Evolutionary conservation across 2,113 vertebrate species (phyloP).

Genomic region (Accipiter virgatus): DNA sequence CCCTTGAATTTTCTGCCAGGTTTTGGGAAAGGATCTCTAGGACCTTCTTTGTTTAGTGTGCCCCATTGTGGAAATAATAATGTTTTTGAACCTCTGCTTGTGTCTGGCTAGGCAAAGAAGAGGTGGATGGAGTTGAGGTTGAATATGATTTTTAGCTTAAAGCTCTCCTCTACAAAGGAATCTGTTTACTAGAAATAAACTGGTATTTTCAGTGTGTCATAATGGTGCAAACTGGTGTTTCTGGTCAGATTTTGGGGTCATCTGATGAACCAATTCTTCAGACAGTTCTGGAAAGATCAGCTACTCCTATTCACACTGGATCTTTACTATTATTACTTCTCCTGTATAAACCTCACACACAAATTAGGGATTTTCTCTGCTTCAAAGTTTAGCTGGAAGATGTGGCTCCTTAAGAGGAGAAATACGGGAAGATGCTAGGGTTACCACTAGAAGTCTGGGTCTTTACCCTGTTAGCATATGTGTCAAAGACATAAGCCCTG

Average conservation of each 20-base stretch:
- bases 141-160: not conserved
- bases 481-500: not conserved
- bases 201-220: not conserved
- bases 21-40: not conserved
- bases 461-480: not conserved
- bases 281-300: not conserved
- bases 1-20: not conserved
- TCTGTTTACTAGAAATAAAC: not conserved
- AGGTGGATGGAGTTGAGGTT: not conserved
- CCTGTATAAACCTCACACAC: not conserved
- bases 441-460: not conserved
- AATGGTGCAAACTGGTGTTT: not conserved
- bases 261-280: not conserved
- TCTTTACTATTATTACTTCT: not conserved
- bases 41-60: not conserved
- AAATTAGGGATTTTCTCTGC: not conserved
- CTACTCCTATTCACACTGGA: not conserved
- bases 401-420: not conserved
- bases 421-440: not conserved
- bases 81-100: not conserved
- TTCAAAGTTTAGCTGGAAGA: not conserved
- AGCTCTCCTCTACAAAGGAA: not conserved
- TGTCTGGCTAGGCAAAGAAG: not conserved
- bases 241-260: not conserved
- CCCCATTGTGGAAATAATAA: not conserved